These are phyloP conservation scores for Netelia melanura DNA, from an alignment of 2,888 invertebrate genomes.

Conservation along the genomic window DNA sequence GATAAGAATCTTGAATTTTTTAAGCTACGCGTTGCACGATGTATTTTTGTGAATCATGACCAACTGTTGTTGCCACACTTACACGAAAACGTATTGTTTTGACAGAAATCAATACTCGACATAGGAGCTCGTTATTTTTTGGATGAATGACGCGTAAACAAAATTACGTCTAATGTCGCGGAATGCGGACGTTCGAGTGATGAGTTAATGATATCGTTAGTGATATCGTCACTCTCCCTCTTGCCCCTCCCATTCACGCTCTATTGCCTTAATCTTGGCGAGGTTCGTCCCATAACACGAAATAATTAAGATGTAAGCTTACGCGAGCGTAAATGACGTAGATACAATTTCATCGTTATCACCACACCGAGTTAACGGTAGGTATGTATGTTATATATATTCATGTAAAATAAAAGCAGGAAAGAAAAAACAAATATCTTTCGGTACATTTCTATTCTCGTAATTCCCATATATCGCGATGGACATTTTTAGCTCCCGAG, in stretches of 20 bases:
- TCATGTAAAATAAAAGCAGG: not conserved
- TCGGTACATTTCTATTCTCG: slow-evolving; percentile 24
- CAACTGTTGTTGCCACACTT: no score
- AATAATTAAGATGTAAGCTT: slow-evolving; percentile 43
- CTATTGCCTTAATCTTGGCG: not conserved
- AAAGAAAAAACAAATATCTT: slow-evolving; percentile 5
- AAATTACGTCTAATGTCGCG: not conserved
- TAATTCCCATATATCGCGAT: slow-evolving; percentile 5
- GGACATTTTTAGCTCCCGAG: slow-evolving; percentile 7
- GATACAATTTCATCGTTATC: not conserved
- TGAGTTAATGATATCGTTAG: not conserved
- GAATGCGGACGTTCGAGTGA: not conserved
- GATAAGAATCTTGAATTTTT: not conserved
- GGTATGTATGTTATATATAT: not conserved
- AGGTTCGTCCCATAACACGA: not conserved
- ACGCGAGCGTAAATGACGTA: not conserved
- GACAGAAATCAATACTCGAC: not conserved
- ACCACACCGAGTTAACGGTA: not conserved
- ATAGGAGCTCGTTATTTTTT: not conserved
- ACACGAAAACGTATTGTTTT: not conserved
- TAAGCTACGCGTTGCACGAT: no score
- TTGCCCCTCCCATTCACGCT: not conserved
- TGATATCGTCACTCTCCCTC: not conserved
- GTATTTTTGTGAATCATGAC: no score
- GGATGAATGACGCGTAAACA: not conserved